Conservation (phyloP, 1,140 invertebrate species). For the Amphibalanus amphitrite region DNA sequence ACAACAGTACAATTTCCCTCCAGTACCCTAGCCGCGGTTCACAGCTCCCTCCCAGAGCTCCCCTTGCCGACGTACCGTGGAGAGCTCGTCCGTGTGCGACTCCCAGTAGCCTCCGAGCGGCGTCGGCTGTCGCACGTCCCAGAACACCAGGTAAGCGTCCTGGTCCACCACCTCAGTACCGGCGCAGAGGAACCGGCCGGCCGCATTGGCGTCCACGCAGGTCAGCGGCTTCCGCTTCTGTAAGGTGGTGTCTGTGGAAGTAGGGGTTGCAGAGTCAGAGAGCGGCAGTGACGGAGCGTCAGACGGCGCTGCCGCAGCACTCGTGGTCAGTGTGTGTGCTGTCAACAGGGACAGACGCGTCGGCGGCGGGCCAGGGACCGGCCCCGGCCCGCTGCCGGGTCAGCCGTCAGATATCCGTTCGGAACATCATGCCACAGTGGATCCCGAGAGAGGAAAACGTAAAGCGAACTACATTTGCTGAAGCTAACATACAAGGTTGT, state of each 20-base stretch:
- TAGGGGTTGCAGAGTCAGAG: background rate
- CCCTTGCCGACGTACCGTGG: constrained; percentile 33
- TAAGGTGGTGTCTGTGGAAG: background rate
- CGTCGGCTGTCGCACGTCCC: constrained; percentile 48
- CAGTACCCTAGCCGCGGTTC: background rate
- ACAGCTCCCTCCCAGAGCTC: background rate
- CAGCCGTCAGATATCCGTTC: constrained; percentile 4
- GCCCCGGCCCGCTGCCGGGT: background rate
- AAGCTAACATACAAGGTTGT: background rate
- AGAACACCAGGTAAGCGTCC: constrained; percentile 62
- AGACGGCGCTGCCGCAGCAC: background rate
- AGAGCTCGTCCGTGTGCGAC: constrained; percentile 67
- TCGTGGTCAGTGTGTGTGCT: background rate
- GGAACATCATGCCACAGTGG: background rate
- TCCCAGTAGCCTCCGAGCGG: constrained; percentile 69
- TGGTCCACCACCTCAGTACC: constrained; percentile 51
- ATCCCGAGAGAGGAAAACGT: background rate
- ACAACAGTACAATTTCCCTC: background rate
- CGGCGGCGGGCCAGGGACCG: background rate
- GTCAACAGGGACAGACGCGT: background rate
- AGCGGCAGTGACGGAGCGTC: background rate
- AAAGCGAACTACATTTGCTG: background rate
- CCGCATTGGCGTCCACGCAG: constrained; percentile 55
- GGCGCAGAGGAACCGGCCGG: constrained; percentile 50
- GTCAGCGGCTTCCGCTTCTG: constrained; percentile 33